Conservation (phyloP, 2,797 vertebrate species). For the Mus spretus region DNA sequence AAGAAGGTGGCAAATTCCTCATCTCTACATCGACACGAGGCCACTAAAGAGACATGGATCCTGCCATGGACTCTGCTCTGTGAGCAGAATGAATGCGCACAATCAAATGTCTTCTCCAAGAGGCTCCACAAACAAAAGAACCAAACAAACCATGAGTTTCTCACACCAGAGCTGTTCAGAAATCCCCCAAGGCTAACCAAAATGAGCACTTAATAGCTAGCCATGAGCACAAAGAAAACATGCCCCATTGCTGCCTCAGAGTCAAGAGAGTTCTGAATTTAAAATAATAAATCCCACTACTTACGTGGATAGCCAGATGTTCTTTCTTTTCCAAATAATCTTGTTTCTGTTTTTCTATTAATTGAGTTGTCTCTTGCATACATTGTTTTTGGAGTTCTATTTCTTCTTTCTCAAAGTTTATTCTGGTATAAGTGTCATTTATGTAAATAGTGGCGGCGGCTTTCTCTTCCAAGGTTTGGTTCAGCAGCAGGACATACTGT, state of each 20-base stretch:
- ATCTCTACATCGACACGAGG: not conserved
- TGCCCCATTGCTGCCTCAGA: not conserved
- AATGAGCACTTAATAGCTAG: not conserved
- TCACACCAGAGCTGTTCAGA: not conserved
- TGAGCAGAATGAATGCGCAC: not conserved
- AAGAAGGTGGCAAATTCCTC: not conserved
- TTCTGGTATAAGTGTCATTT: conserved; percentile 82
- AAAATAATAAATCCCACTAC: not conserved
- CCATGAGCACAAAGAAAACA: not conserved
- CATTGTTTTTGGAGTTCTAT: not conserved
- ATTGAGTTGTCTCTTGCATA: conserved; percentile 75
- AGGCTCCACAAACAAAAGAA: not conserved
- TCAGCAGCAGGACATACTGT: conserved; percentile 84
- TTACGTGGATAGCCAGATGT: conserved; percentile 76
- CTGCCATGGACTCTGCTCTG: not conserved
- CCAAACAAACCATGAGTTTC: not conserved
- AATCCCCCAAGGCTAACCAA: not conserved
- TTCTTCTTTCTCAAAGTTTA: conserved; percentile 83
- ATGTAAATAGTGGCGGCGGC: conserved; percentile 83
- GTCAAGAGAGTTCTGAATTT: not conserved
- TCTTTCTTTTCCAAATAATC: conserved; percentile 78
- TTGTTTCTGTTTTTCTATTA: conserved; percentile 80
- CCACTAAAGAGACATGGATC: not conserved
- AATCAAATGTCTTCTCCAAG: not conserved
- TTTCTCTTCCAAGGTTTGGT: conserved; percentile 87